Evolutionary conservation across 2,888 invertebrate genomes (phyloP), one percentile per base, ranked within the genome.

Genomic region (Brassicogethes aeneus): DNA sequence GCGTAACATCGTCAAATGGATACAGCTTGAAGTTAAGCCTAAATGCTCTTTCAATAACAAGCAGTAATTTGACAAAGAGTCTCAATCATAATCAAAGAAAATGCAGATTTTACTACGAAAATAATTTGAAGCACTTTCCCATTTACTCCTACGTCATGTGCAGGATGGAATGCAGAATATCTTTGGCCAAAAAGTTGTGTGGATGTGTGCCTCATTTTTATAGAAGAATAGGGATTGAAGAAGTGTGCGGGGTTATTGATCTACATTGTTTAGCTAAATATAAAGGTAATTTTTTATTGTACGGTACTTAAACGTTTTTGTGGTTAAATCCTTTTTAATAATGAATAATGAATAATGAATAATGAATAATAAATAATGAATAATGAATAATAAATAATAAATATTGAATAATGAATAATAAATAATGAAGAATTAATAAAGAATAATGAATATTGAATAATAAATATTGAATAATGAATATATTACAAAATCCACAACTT

Each of bases 191-290:
- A 5, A 68, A 73, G 42, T 65, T 76, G 39, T 87, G 86, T 57
- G 73, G 74, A 1, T 87, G 87, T 60, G 69, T 80, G 29, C 87
- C 87, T 0, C 80, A 84, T 61, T 86, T 86, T 57, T 85, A 84
- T 50, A 74, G 81, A 45, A 75, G 70, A 43, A 70, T 72, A 44
- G 74, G 85, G 82, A 70, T 70, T 2, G 75, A 76, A 52, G 70
- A 64, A 56, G 64, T 76, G 41, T 84, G 85, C 51, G 73, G 78
- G 51, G 73, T 78, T 1, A 55, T 65, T 40, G 83, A 81, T 7
- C 64, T 84, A 46, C 73, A 72, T 43, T 84, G 84, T 55, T 67
- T 85, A 44, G 68, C 72, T 1, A 61, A 71, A 45, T 68, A 77
- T 54, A 73, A 74, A 72, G 76, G 75, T 75, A 59, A n/a, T n/a